Base-by-base conservation (phyloP, 1,140 invertebrate species). In the Drosophila aff. region DNA sequence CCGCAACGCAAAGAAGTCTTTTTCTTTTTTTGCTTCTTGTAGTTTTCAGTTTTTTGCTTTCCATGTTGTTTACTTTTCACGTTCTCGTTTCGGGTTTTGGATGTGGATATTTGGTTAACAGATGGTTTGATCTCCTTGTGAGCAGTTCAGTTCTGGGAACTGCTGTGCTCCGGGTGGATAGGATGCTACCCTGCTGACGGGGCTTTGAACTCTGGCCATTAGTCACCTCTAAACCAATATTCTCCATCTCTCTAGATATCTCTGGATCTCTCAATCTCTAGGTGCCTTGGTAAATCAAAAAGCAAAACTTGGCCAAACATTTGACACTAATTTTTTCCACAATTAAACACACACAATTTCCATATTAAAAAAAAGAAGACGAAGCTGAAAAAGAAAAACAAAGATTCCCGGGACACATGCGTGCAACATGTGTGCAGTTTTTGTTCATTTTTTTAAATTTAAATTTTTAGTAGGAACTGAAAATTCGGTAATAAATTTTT, bases 71-170 rank as follows among this genome's bases (percentile, higher is more conserved):
- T 89, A 90, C 79, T 66, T 75, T 84, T 71, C 47, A 66, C 55
- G 85, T 81, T 87, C 81, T 71, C 61, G 76, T 87, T 87, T 87
- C 41, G 76, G 53, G 68, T 71, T 74, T 69, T 28, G 75, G 65
- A 80, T 87, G 57, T 75, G 77, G 71, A 80, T 89, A 83, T 83
- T 89, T 75, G 21, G 72, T 89, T 89, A 89, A 72, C 84, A 89
- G 85, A 89, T 89, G 85, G 84, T 89, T 87, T 87, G 83, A 87
- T 86, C 84, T 85, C 58, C 50, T 57, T 36, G 58, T 13, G 53
- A 44, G 23, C 61, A 63, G 46, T 40, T 77, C 38, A 40, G 44
- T 89, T 90, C 85, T 89, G 23, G 66, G 84, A 90, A 90, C 52
- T 75, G 28, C 21, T 4, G 9, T n/a, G 40, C 36, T 3, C 41